phyloP scores from a whole-genome alignment of 64 coral and sea anemone genomes.

The Stichodactyla mertensii region DNA sequence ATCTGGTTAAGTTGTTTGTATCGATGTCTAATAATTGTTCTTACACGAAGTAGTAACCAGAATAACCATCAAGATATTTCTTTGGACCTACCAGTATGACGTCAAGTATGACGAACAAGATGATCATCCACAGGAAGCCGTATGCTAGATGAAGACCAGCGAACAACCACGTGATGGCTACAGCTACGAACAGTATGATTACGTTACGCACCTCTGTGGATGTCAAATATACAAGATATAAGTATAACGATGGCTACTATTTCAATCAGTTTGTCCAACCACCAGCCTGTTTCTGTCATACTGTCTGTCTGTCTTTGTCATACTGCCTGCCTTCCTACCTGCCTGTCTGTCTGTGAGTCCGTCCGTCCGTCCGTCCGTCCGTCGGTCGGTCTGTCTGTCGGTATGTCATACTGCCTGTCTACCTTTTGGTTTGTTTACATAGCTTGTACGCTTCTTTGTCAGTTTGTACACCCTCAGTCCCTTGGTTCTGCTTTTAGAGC shows the following conservation, averaged over 20 bases:
- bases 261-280: not conserved
- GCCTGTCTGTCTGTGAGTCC: too few relatives aligned
- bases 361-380: too few relatives aligned
- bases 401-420: not conserved
- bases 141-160: constrained; percentile 87
- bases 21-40: too few relatives aligned
- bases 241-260: not conserved
- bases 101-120: constrained; percentile 77
- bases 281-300: too few relatives aligned
- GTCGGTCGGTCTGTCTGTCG: too few relatives aligned
- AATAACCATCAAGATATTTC: too few relatives aligned
- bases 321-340: not conserved
- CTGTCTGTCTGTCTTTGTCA: not conserved
- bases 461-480: too few relatives aligned
- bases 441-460: not conserved
- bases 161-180: constrained; percentile 90
- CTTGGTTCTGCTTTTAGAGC: too few relatives aligned
- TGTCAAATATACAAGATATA: not conserved
- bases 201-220: constrained; percentile 78
- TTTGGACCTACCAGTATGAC: constrained; percentile 58
- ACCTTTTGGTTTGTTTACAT: not conserved
- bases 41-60: too few relatives aligned
- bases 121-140: constrained; percentile 76
- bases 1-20: too few relatives aligned
- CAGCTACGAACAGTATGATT: constrained; percentile 49